Evolutionary conservation across 2,113 vertebrate genomes (phyloP).

Genomic region (Setophaga kirtlandii): DNA sequence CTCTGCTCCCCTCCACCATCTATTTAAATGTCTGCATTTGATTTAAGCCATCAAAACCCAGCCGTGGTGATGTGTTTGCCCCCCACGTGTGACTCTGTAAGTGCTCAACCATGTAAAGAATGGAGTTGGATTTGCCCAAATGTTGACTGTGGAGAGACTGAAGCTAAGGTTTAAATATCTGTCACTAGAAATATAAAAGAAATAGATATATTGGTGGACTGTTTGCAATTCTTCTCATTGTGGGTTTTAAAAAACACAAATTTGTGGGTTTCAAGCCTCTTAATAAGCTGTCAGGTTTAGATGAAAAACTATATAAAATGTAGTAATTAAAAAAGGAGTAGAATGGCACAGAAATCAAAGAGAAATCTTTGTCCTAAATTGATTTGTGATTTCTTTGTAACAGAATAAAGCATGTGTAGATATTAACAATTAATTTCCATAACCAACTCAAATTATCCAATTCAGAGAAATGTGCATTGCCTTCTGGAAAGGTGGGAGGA

Average conservation of each 20-base stretch:
- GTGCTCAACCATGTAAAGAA: background rate
- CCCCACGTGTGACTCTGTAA: slow-evolving; percentile 1
- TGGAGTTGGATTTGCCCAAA: slow-evolving; percentile 15
- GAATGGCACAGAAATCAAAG: slow-evolving; percentile 42
- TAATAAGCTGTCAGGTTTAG: slow-evolving; percentile 43
- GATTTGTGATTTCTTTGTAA: slow-evolving; percentile 58
- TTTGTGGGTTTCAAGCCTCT: slow-evolving; percentile 33
- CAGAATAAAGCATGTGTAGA: slow-evolving; percentile 27
- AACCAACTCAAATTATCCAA: slow-evolving; percentile 26
- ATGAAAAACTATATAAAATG: slow-evolving; percentile 23
- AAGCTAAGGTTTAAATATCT: slow-evolving; percentile 19
- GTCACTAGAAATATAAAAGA: background rate
- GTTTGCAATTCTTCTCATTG: background rate
- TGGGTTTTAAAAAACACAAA: slow-evolving; percentile 7
- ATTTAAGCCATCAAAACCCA: slow-evolving; percentile 40
- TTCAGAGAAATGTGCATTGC: slow-evolving; percentile 14
- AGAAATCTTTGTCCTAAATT: slow-evolving; percentile 50
- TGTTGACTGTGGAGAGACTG: background rate
- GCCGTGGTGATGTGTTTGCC: slow-evolving; percentile 43
- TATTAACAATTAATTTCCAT: slow-evolving; percentile 59
- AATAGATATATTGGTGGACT: background rate
- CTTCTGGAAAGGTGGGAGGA: slow-evolving; percentile 10
- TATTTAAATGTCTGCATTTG: slow-evolving; percentile 36
- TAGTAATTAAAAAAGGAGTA: slow-evolving; percentile 35
- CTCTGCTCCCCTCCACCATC: background rate